phyloP scores from a whole-genome alignment of 2,113 vertebrate genomes.

The Neogobius melanostomus region DNA sequence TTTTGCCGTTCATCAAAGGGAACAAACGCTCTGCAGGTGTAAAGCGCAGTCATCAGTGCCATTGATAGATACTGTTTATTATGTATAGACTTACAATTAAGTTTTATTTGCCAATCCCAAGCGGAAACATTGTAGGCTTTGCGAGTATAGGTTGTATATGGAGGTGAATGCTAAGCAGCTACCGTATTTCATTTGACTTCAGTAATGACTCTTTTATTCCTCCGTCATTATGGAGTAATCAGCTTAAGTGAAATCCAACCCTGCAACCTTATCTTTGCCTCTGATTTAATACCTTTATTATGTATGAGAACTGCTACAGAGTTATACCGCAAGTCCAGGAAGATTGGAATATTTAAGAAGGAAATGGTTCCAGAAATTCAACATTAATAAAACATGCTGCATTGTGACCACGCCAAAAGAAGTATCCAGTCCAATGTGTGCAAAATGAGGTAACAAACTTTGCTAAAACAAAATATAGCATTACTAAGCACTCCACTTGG shows the following conservation, averaged over 20 bases:
- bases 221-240: slow-evolving; percentile 35
- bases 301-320: neutral
- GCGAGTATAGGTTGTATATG: neutral
- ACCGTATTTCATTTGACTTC: slow-evolving; percentile 44
- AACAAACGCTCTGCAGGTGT: slow-evolving; percentile 1
- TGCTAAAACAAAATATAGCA: too few relatives aligned
- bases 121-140: neutral
- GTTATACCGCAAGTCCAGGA: neutral
- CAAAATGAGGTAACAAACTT: too few relatives aligned
- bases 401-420: neutral
- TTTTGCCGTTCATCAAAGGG: slow-evolving; percentile 5
- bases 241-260: slow-evolving; percentile 44
- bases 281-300: slow-evolving; percentile 20
- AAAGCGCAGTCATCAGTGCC: neutral
- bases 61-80: slow-evolving; percentile 7
- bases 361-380: slow-evolving; percentile 7
- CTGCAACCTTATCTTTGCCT: slow-evolving; percentile 42
- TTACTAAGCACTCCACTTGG: too few relatives aligned
- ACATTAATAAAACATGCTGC: neutral
- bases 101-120: slow-evolving; percentile 4
- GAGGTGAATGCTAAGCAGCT: slow-evolving; percentile 21
- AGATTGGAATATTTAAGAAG: slow-evolving; percentile 7
- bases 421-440: too few relatives aligned
- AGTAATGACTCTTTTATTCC: slow-evolving; percentile 30
- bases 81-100: slow-evolving; percentile 3